Evolutionary conservation across 2,888 invertebrate genomes (phyloP), one percentile per base, ranked within the genome.

Genomic region (Melinopterus prodromus): DNA sequence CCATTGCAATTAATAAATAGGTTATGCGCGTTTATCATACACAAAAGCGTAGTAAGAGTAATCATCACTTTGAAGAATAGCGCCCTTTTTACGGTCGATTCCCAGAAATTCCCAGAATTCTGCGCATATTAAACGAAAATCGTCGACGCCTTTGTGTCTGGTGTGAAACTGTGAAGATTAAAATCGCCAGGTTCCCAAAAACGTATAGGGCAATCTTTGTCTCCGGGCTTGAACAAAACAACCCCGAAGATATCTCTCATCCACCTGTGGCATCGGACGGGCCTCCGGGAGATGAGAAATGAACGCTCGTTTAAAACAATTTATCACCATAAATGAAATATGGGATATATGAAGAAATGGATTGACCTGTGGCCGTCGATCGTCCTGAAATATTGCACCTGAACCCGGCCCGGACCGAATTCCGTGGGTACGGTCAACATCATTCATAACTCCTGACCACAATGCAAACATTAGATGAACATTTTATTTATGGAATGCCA

Each of bases 291-390:
- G 74, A 74, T 36, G 74, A 80, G 79, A 82, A 82, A 79, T 74
- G 81, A 81, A 80, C 76, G 80, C 80, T 82, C 83, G 81, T 83
- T 83, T 83, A 83, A 84, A 83, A 84, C 84, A 84, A 84, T 84
- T 84, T 84, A 84, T 84, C 84, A 83, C 82, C 81, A 79, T 80
- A 80, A 82, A 81, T 81, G 81, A 82, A 83, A 81, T 83, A 81
- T 80, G 81, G 77, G 71, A 80, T 77, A 80, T 81, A 80, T 81
- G 79, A 79, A 80, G 82, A 80, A 81, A 80, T 77, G 69, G 77
- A 79, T 77, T 80, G 78, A 79, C 78, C 80, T 78, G 74, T 70
- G 78, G 38, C 70, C 78, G 69, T 79, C 77, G 70, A 77, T 77
- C 70, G 77, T 1, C 7, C 53, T 53, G 53, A 53, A 53, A 53